Evolutionary conservation across 2,888 invertebrate species (phyloP).

Genomic region (Hirtodrosophila cameraria): DNA sequence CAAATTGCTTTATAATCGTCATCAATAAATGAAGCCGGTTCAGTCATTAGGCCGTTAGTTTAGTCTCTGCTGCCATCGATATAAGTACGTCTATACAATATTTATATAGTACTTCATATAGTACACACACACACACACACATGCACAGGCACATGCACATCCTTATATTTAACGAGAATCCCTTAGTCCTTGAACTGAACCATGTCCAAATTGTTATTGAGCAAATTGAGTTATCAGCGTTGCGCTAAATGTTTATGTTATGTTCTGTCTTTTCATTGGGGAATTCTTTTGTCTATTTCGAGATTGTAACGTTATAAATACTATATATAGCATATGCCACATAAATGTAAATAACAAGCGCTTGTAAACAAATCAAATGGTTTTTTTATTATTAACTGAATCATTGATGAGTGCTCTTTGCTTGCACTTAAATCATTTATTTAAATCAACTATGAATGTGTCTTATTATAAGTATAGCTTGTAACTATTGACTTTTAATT

Average conservation of each 20-base stretch:
- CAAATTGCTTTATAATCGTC: constrained; percentile 79
- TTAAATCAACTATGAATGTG: too few relatives aligned
- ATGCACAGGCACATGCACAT: too few relatives aligned
- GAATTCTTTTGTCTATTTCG: constrained; percentile 7
- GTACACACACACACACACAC: background rate
- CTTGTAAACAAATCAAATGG: too few relatives aligned
- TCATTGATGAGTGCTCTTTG: too few relatives aligned
- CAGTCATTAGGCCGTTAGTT: constrained; percentile 58
- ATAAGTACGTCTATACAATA: background rate
- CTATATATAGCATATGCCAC: too few relatives aligned
- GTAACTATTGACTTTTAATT: too few relatives aligned
- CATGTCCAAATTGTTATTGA: constrained; percentile 33
- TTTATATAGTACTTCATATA: background rate
- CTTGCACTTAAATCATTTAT: too few relatives aligned
- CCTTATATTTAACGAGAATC: too few relatives aligned
- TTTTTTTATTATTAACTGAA: too few relatives aligned
- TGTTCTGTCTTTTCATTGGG: constrained; percentile 7
- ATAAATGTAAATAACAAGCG: too few relatives aligned
- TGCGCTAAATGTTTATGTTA: constrained; percentile 1
- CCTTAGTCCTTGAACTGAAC: too few relatives aligned
- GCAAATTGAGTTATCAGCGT: constrained; percentile 59
- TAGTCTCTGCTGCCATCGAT: constrained; percentile 2
- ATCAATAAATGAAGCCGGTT: constrained; percentile 73
- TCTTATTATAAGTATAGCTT: too few relatives aligned
- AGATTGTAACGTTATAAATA: background rate